These are phyloP conservation scores for Myiopsitta monachus DNA, from an alignment of 2,113 vertebrate genomes.

Conservation along the genomic window DNA sequence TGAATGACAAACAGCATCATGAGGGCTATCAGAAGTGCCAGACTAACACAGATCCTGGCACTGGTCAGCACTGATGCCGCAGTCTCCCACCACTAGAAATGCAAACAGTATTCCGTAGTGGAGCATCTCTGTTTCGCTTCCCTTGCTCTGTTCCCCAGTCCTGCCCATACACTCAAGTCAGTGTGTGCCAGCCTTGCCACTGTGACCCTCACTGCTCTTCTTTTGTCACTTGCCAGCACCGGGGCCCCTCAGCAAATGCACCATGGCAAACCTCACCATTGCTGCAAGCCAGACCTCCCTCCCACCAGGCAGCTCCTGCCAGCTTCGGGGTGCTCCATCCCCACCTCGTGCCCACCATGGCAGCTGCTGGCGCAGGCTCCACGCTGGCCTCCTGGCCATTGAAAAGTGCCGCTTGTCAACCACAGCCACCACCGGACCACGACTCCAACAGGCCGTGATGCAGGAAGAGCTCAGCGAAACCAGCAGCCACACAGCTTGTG, in stretches of 20 bases:
- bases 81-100: too few relatives aligned
- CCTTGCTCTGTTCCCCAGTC: background rate
- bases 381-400: too few relatives aligned
- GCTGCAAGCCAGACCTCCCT: background rate
- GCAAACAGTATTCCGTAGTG: rapidly evolving
- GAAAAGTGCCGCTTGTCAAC: background rate
- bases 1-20: background rate
- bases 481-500: rapidly evolving
- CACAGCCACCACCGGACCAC: background rate
- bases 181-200: background rate
- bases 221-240: background rate
- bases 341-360: background rate
- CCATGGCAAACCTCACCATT: background rate
- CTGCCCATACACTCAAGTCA: background rate
- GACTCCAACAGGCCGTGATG: rapidly evolving
- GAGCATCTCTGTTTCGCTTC: background rate
- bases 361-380: background rate
- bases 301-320: background rate
- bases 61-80: background rate
- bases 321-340: background rate
- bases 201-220: background rate
- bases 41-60: background rate
- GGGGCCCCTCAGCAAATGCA: background rate
- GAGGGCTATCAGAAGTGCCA: background rate
- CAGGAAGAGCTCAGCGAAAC: background rate